Evolutionary conservation across 2,888 invertebrate genomes (phyloP), one percentile per base, ranked within the genome.

Genomic region (Cephus sareptanus): DNA sequence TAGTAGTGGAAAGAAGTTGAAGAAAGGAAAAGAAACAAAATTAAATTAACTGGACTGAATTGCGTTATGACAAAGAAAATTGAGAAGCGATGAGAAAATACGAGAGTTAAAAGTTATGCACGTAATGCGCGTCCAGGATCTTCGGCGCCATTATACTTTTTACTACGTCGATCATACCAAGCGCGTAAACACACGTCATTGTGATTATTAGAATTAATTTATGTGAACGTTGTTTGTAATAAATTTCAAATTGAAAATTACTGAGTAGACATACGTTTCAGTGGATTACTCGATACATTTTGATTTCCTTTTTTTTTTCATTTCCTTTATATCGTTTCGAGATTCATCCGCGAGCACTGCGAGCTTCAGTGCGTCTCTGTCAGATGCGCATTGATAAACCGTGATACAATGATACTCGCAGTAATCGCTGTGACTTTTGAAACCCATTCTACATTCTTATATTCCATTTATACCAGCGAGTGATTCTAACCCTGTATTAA

Each of bases 181-280:
- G 2, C 15, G 3, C 71, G 71, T 33, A 31, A 31, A 71, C 33
- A 71, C 71, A 31, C 75, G 81, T 81, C 81, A 83, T 83, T 84
- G 85, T 86, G 85, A 86, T 83, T 85, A 84, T 77, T 83, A 83
- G 81, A 78, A 79, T 73, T 81, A 82, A 87, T 83, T 85, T 83
- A 85, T 85, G 84, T 82, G 81, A 82, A 86, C 81, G 76, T 81
- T 86, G 84, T 87, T 87, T 87, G 82, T 86, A 87, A 86, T 87
- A 86, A 87, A 87, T 79, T 85, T 77, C 73, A 79, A 56, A 77
- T 69, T 76, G 83, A 86, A 85, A 70, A 69, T 69, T 56, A 40
- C 6, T 15, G 15, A 40, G 40, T 6, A 40, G 6, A 6, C 15
- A 15, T 15, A 15, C 15, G 40, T 40, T 40, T 40, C 4, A 0